phyloP scores from a whole-genome alignment of 2,113 vertebrate genomes.

The Piaya cayana region DNA sequence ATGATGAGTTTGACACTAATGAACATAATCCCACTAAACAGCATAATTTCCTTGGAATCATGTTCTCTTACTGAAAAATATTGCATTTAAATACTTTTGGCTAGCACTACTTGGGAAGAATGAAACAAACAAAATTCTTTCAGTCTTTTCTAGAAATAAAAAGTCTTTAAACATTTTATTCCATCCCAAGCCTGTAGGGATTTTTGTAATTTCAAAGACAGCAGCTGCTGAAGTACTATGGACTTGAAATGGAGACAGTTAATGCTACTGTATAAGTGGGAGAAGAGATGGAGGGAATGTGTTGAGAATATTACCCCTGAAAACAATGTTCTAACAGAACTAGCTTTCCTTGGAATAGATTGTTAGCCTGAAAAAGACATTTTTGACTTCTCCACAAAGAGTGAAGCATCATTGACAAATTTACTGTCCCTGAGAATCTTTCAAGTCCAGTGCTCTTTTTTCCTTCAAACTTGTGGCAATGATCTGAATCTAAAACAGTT shows the following conservation, averaged over 20 bases:
- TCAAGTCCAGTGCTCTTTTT: neutral
- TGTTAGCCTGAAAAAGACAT: conserved; percentile 22
- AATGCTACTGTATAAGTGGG: conserved; percentile 73
- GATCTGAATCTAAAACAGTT: conserved; percentile 23
- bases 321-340: neutral
- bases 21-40: neutral
- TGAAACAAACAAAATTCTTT: neutral
- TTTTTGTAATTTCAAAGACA: conserved; percentile 81
- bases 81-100: conserved; percentile 36
- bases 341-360: conserved; percentile 4
- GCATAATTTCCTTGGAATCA: neutral
- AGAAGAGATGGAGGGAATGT: conserved; percentile 54
- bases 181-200: conserved; percentile 69
- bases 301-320: neutral
- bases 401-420: neutral
- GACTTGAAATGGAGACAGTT: conserved; percentile 75
- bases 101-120: neutral
- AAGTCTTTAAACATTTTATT: neutral
- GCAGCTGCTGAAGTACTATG: conserved; percentile 81
- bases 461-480: neutral
- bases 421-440: neutral
- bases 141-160: conserved; percentile 23
- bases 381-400: neutral
- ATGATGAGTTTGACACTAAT: neutral
- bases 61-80: neutral